A percentile compares a stretch with the other conserved stretches of the same genome.
These are phyloP conservation scores for Malurus melanocephalus DNA, from an alignment of 2,113 vertebrate genomes.

Conservation along the genomic window DNA sequence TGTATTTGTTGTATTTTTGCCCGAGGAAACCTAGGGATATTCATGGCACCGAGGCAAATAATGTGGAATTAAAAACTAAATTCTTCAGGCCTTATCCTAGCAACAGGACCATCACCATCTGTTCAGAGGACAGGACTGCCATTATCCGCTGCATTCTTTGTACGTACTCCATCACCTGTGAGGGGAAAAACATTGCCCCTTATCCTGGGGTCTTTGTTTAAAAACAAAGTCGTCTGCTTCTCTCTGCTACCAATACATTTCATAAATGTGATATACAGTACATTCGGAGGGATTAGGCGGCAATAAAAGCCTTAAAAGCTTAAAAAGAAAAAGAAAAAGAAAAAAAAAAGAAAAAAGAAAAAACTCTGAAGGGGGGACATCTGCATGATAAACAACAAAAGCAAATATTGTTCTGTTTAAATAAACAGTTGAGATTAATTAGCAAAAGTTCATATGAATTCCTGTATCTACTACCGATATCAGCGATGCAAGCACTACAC, in stretches of 20 bases:
- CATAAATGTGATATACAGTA: conserved; percentile 68
- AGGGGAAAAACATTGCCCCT: conserved; percentile 70
- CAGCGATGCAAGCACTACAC: background rate
- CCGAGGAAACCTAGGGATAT: conserved; percentile 85
- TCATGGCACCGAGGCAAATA: conserved; percentile 90
- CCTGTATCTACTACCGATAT: background rate
- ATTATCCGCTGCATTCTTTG: conserved; percentile 79
- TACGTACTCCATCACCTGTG: conserved; percentile 88
- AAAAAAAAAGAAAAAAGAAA: background rate
- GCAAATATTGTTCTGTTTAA: conserved; percentile 56
- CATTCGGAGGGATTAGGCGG: conserved; percentile 46
- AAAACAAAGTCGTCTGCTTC: conserved; percentile 66
- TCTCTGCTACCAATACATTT: conserved; percentile 52
- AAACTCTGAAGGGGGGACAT: conserved; percentile 17
- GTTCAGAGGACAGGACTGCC: conserved; percentile 84
- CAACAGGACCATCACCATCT: conserved; percentile 92
- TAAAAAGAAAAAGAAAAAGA: background rate
- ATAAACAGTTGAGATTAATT: conserved; percentile 17
- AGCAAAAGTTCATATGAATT: background rate
- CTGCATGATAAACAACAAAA: conserved; percentile 40
- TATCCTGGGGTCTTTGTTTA: conserved; percentile 74
- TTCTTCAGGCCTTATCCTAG: conserved; percentile 92
- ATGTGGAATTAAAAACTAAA: conserved; percentile 95
- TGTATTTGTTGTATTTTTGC: conserved; percentile 74
- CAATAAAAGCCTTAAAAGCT: conserved; percentile 32